Evolutionary conservation across 2,888 invertebrate genomes (phyloP).

Genomic region (Drosophila mulleri): DNA sequence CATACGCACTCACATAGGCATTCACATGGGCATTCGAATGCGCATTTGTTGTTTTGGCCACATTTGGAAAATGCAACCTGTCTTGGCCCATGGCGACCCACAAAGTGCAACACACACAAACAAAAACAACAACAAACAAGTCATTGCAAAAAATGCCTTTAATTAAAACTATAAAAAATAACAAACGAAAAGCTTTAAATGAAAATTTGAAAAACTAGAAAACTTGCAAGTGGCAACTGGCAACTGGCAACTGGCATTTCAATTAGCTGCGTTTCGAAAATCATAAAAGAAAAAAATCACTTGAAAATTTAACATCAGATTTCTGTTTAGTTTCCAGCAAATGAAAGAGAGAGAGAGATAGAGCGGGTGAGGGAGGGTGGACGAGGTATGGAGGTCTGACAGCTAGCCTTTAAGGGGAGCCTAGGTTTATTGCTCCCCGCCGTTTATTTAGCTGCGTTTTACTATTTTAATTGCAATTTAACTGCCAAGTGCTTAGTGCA

Average conservation of each 20-base stretch:
- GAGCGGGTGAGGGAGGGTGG: neutral
- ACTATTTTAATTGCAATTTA: conserved; percentile 60
- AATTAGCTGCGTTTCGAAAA: conserved; percentile 66
- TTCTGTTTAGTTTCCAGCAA: conserved; percentile 57
- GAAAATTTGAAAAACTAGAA: conserved; percentile 33
- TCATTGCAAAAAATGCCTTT: conserved; percentile 63
- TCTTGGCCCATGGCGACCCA: conserved; percentile 77
- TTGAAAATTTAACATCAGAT: conserved; percentile 51
- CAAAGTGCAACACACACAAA: conserved; percentile 42
- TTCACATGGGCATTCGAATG: conserved; percentile 15
- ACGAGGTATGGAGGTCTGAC: neutral
- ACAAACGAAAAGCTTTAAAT: conserved; percentile 13
- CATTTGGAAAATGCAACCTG: conserved; percentile 72
- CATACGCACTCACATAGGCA: conserved; percentile 5
- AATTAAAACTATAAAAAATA: conserved; percentile 60
- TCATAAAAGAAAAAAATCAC: conserved; percentile 41
- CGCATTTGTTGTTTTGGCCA: conserved; percentile 39
- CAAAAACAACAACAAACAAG: conserved; percentile 40
- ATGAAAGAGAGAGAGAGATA: neutral
- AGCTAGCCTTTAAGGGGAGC: conserved; percentile 22
- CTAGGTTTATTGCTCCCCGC: conserved; percentile 36
- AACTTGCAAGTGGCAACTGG: conserved; percentile 44
- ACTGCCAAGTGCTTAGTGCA: conserved; percentile 45
- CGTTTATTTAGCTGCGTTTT: conserved; percentile 38
- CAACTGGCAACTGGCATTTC: conserved; percentile 80